These are phyloP conservation scores for Australoheros scitulus DNA, from an alignment of 2,113 vertebrate species.

Conservation along the genomic window DNA sequence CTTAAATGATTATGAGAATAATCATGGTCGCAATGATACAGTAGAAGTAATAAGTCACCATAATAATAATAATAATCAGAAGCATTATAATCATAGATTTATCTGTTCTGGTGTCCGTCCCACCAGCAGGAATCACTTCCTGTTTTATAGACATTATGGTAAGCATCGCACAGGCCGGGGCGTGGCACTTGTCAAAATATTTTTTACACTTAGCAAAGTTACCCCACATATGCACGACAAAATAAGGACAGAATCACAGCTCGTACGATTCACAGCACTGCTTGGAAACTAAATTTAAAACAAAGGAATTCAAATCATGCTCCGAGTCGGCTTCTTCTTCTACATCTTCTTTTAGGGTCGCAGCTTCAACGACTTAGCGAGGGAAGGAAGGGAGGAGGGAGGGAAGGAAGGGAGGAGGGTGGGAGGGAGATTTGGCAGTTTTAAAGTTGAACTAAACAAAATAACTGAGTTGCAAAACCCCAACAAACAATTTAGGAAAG, in stretches of 20 bases:
- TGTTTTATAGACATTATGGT: conserved; percentile 65
- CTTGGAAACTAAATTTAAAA: conserved; percentile 27
- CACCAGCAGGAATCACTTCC: conserved; percentile 61
- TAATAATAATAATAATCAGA: conserved; percentile 61
- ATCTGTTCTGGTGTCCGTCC: conserved; percentile 39
- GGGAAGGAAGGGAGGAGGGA: neutral
- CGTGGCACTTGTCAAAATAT: conserved; percentile 72
- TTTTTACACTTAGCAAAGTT: conserved; percentile 73
- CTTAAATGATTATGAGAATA: conserved; percentile 76
- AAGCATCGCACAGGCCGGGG: conserved; percentile 68
- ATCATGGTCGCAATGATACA: conserved; percentile 74
- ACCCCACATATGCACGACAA: conserved; percentile 72
- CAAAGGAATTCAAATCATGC: conserved; percentile 45
- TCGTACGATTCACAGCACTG: conserved; percentile 74
- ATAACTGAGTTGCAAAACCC: neutral
- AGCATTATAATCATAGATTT: conserved; percentile 63
- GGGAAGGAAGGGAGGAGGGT: neutral
- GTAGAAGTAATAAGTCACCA: conserved; percentile 56
- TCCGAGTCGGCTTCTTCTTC: conserved; percentile 30
- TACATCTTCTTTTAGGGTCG: conserved; percentile 16
- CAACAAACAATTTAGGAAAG: neutral
- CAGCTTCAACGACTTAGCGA: conserved; percentile 1
- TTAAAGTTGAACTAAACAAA: neutral
- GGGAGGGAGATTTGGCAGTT: neutral
- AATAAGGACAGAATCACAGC: conserved; percentile 70